These are phyloP conservation scores for Erethizon dorsatum DNA, from an alignment of 2,797 vertebrate genomes.

Conservation along the genomic window DNA sequence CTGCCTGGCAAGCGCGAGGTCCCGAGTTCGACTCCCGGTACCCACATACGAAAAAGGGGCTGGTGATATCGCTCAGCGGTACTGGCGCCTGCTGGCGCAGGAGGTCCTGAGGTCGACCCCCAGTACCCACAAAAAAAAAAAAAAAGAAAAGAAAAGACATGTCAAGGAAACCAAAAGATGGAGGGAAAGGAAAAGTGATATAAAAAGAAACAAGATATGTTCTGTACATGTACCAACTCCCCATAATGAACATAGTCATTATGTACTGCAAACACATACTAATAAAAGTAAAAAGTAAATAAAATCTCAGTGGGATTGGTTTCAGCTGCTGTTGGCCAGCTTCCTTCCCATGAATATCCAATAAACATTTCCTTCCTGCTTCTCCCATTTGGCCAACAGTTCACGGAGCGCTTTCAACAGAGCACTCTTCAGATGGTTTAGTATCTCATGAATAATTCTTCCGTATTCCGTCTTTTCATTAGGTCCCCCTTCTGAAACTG, in stretches of 20 bases:
- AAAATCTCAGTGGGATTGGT: neutral
- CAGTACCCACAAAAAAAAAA: too few relatives aligned
- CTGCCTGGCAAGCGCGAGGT: too few relatives aligned
- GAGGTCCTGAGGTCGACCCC: too few relatives aligned
- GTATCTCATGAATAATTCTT: neutral
- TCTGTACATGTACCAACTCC: neutral
- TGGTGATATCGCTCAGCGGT: too few relatives aligned
- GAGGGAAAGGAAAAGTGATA: neutral
- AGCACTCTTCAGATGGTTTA: neutral
- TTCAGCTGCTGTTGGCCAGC: neutral
- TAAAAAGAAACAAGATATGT: neutral
- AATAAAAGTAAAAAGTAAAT: neutral
- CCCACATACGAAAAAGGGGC: too few relatives aligned
- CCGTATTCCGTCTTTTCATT: neutral
- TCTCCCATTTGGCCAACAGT: slow-evolving; percentile 22
- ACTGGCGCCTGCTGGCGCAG: too few relatives aligned
- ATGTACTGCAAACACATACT: neutral
- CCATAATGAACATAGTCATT: neutral
- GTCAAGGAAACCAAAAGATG: neutral
- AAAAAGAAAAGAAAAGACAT: too few relatives aligned
- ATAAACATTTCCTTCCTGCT: slow-evolving; percentile 2
- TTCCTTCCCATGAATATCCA: neutral
- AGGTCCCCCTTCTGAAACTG: neutral
- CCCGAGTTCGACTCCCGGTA: too few relatives aligned
- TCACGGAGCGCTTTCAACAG: neutral